phyloP scores from a whole-genome alignment of 2,797 vertebrate species.

The Labroides dimidiatus region DNA sequence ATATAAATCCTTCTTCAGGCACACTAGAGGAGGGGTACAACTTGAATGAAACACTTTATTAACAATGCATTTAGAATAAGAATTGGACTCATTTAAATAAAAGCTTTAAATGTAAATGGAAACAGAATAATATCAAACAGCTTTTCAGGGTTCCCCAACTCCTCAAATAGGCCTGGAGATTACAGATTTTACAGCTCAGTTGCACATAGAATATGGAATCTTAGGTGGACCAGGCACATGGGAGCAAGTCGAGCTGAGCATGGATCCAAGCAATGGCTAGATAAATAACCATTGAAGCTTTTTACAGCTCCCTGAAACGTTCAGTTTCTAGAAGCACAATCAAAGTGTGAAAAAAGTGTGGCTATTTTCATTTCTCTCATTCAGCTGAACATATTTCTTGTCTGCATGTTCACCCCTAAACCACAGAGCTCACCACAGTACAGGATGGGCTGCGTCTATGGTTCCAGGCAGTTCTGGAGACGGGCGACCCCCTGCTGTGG shows the following conservation, averaged over 20 bases:
- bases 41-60: neutral
- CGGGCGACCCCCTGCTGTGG: too few relatives aligned
- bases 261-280: neutral
- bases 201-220: neutral
- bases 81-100: slow-evolving; percentile 2
- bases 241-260: neutral
- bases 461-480: too few relatives aligned
- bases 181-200: neutral
- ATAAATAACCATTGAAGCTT: neutral
- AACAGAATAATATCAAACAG: neutral
- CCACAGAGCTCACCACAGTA: slow-evolving; percentile 1
- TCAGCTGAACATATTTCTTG: neutral
- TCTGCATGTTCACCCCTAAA: slow-evolving; percentile 1
- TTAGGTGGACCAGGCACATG: neutral
- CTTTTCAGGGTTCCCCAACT: neutral
- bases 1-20: slow-evolving; percentile 15
- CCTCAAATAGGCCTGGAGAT: neutral
- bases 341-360: slow-evolving; percentile 1
- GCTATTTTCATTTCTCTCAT: neutral
- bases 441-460: neutral
- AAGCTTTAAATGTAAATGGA: neutral
- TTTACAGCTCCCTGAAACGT: neutral
- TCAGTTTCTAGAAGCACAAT: neutral
- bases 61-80: neutral
- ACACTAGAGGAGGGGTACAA: neutral